Evolutionary conservation across 2,113 vertebrate genomes (phyloP).

Genomic region (Mohoua ochrocephala): DNA sequence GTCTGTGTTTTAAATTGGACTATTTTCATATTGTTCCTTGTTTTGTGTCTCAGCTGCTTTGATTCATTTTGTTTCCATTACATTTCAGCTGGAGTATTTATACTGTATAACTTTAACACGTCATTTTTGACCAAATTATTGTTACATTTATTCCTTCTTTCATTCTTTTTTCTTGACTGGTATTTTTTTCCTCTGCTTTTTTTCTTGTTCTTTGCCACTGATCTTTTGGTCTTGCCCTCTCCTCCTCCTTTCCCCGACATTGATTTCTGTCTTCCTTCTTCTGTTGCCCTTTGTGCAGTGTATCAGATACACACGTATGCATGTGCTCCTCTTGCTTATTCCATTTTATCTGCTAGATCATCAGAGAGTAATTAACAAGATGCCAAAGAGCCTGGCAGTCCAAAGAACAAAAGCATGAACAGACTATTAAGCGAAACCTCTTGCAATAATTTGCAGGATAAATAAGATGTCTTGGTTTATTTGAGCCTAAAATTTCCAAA

Average conservation of each 20-base stretch:
- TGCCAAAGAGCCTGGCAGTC: neutral
- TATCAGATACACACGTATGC: fast-evolving
- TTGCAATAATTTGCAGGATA: neutral
- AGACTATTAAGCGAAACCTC: neutral
- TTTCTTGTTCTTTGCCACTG: neutral
- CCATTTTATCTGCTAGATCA: neutral
- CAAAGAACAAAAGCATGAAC: neutral
- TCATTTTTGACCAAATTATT: neutral
- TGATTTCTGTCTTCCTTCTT: neutral
- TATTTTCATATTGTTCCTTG: neutral
- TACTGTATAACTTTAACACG: neutral
- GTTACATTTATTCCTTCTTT: neutral
- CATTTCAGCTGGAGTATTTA: neutral
- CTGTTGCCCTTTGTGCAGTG: neutral
- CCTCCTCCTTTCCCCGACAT: fast-evolving
- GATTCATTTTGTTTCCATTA: neutral
- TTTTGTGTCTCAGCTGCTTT: neutral
- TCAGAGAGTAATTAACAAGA: neutral
- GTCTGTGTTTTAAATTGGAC: neutral
- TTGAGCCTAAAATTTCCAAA: neutral
- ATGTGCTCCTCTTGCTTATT: neutral
- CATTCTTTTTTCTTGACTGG: neutral
- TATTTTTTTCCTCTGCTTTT: neutral
- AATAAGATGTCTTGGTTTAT: neutral
- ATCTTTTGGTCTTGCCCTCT: neutral